These are phyloP conservation scores for Anser cygnoides DNA, from an alignment of 2,113 vertebrate genomes.

Conservation along the genomic window DNA sequence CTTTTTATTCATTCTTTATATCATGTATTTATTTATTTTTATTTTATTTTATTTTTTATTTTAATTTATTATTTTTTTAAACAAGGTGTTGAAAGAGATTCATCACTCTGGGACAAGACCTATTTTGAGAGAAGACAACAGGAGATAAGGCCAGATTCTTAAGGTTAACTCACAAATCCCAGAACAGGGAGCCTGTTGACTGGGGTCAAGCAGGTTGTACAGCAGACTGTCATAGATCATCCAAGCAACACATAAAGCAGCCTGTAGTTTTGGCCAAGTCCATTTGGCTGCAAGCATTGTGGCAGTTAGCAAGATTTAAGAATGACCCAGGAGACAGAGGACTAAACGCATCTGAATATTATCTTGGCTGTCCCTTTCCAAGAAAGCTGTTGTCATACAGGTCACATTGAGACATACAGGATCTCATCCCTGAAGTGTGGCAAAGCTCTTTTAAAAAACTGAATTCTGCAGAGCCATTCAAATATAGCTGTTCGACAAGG, in stretches of 20 bases:
- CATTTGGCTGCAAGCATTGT: neutral
- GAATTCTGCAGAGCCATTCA: neutral
- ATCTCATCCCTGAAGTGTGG: accelerated
- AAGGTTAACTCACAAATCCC: neutral
- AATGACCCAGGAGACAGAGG: neutral
- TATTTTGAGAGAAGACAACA: neutral
- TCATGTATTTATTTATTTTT: no score
- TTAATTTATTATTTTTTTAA: neutral
- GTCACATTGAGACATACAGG: neutral
- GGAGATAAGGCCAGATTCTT: neutral
- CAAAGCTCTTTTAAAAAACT: neutral
- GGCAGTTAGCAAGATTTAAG: neutral
- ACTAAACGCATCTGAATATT: neutral
- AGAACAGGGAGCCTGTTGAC: neutral
- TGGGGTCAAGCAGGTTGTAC: neutral
- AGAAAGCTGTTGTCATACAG: neutral
- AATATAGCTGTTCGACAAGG: neutral
- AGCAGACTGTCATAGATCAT: neutral
- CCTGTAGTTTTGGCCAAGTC: neutral
- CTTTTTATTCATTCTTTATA: neutral
- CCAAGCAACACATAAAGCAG: neutral
- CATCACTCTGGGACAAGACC: neutral
- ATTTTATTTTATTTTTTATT: neutral
- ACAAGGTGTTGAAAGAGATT: neutral
- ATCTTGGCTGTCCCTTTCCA: neutral